Conservation (phyloP, 1,140 invertebrate species). For the Eriosoma lanigerum region DNA sequence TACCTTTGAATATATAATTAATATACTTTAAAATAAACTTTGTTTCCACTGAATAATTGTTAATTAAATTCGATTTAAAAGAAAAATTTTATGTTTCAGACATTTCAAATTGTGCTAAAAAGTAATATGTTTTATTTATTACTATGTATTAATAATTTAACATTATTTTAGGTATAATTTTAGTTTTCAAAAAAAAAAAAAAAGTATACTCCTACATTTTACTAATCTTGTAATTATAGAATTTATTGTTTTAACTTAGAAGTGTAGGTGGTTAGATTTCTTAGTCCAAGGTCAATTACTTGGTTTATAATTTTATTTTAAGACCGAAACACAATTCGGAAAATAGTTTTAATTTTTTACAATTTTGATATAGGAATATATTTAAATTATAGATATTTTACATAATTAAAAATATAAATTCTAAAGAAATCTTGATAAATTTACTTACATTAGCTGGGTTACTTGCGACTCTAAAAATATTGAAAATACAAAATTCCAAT, state of each 20-base stretch:
- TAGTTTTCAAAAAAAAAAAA: background rate
- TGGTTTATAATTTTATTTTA: background rate
- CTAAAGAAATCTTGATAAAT: too few species aligned
- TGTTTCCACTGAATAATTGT: background rate
- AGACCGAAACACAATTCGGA: too few species aligned
- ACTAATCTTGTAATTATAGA: too few species aligned
- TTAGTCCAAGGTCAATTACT: background rate
- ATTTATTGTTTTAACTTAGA: background rate
- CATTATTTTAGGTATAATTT: conserved; percentile 9
- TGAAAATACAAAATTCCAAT: too few species aligned
- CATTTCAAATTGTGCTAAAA: background rate
- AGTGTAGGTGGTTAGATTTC: background rate
- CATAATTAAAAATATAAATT: too few species aligned
- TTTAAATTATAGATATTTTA: too few species aligned
- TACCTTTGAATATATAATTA: background rate
- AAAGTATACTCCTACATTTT: background rate
- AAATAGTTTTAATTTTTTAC: too few species aligned
- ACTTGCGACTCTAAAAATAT: too few species aligned
- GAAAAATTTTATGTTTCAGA: conserved; percentile 20
- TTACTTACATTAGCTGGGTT: too few species aligned
- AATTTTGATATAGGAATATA: too few species aligned
- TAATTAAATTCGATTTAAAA: background rate
- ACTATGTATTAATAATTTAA: background rate
- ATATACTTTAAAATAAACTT: background rate
- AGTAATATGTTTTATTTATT: background rate